Evolutionary conservation across 2,797 vertebrate species (phyloP).

Genomic region (Sebastes ruberrimus): DNA sequence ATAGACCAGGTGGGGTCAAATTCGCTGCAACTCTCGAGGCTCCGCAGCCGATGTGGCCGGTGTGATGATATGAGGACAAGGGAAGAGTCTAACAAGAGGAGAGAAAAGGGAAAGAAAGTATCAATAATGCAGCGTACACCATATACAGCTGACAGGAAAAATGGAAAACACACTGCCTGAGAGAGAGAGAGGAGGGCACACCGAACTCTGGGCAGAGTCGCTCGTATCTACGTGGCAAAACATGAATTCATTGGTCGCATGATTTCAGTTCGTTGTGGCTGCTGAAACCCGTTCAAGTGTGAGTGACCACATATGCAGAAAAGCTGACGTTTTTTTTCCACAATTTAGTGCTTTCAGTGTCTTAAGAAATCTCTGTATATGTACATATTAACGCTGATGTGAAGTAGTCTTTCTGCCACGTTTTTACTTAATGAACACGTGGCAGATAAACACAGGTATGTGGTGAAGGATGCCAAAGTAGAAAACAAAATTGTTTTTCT

Average conservation of each 20-base stretch:
- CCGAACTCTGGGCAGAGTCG: conserved; percentile 24
- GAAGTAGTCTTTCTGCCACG: conserved; percentile 15
- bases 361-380: not conserved
- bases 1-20: conserved; percentile 77
- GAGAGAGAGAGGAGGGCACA: conserved; percentile 18
- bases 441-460: not conserved
- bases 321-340: not conserved
- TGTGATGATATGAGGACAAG: conserved; percentile 71
- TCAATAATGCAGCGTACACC: conserved; percentile 77
- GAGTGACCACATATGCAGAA: not conserved
- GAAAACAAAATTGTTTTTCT: not conserved
- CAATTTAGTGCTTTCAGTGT: not conserved
- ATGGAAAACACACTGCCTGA: conserved; percentile 56
- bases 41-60: conserved; percentile 51
- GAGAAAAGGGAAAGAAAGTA: conserved; percentile 57
- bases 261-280: conserved; percentile 9
- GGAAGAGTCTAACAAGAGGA: conserved; percentile 65
- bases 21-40: conserved; percentile 67
- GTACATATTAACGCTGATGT: not conserved
- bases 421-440: conserved; percentile 38
- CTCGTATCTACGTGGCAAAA: conserved; percentile 26
- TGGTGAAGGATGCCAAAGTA: not conserved
- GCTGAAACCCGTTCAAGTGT: not conserved
- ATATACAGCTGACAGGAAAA: conserved; percentile 65
- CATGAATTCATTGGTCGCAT: conserved; percentile 25